phyloP scores from a whole-genome alignment of 1,140 invertebrate genomes.

The Drosophila eugracilis region DNA sequence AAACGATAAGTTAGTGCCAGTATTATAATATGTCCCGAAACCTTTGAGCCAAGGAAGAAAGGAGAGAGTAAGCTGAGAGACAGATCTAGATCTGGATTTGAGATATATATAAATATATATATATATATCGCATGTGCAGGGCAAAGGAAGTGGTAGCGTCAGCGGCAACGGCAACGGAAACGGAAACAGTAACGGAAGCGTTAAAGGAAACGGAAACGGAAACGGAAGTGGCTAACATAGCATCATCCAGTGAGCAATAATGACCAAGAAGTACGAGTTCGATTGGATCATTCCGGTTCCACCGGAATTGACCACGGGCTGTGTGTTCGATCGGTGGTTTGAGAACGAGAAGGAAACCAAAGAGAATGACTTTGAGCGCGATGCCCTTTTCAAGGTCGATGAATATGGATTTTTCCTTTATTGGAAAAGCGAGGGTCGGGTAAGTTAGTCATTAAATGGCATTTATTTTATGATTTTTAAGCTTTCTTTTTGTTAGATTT shows the following conservation, averaged over 20 bases:
- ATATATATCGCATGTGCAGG: slow-evolving; percentile 31
- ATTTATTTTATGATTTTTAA: neutral
- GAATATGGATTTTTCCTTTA: slow-evolving; percentile 99
- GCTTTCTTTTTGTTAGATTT: no score
- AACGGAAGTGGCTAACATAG: slow-evolving; percentile 23
- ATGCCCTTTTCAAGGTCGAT: slow-evolving; percentile 97
- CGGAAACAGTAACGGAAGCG: slow-evolving; percentile 18
- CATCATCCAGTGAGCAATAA: slow-evolving; percentile 83
- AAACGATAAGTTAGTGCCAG: neutral
- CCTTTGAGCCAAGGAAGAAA: neutral
- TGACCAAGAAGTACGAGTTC: slow-evolving; percentile 99
- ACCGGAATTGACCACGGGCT: slow-evolving; percentile 91
- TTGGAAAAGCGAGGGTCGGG: slow-evolving; percentile 98
- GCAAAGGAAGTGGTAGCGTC: slow-evolving; percentile 9
- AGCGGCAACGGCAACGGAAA: slow-evolving; percentile 18
- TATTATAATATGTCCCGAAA: slow-evolving; percentile 20
- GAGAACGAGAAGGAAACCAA: slow-evolving; percentile 96
- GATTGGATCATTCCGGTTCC: slow-evolving; percentile 98
- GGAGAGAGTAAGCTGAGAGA: neutral
- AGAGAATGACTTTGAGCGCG: slow-evolving; percentile 91
- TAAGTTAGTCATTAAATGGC: slow-evolving; percentile 87
- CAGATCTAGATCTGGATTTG: slow-evolving; percentile 27
- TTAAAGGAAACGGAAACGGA: slow-evolving; percentile 17
- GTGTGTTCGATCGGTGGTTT: slow-evolving; percentile 96
- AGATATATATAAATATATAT: slow-evolving; percentile 29